phyloP scores from a whole-genome alignment of 2,797 vertebrate species.

The Bufotes viridis region DNA sequence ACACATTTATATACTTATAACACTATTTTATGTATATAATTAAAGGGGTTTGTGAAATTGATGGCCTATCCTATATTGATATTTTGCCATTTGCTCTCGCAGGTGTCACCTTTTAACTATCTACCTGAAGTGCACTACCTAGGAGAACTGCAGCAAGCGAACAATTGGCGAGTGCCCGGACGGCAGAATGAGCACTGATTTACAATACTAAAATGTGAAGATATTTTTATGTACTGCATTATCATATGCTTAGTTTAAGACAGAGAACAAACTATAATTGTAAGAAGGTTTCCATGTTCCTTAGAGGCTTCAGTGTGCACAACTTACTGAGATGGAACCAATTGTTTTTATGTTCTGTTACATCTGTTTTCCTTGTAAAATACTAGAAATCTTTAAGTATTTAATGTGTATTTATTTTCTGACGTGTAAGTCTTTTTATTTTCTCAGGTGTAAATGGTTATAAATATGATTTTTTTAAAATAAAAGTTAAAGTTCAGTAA shows the following conservation, averaged over 20 bases:
- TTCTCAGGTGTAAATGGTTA: constrained; percentile 90
- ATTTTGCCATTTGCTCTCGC: constrained; percentile 47
- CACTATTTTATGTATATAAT: too few relatives aligned
- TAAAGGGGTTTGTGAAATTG: neutral
- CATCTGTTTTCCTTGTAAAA: constrained; percentile 90
- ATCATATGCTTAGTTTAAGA: constrained; percentile 69
- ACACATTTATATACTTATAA: too few relatives aligned
- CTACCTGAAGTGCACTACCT: constrained; percentile 82
- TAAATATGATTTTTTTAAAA: constrained; percentile 91
- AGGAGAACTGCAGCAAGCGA: constrained; percentile 67
- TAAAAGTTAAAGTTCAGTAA: constrained; percentile 85
- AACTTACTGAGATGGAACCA: constrained; percentile 73
- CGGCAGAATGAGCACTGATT: constrained; percentile 67
- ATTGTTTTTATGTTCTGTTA: constrained; percentile 79
- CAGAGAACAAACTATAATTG: constrained; percentile 66
- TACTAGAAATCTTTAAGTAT: constrained; percentile 85
- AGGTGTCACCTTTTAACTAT: constrained; percentile 80
- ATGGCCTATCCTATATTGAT: too few relatives aligned
- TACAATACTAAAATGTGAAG: constrained; percentile 69
- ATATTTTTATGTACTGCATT: constrained; percentile 68
- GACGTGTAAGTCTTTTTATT: constrained; percentile 85
- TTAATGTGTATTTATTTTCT: constrained; percentile 91
- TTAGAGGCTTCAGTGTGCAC: constrained; percentile 72
- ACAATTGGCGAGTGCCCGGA: constrained; percentile 67
- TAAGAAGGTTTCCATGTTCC: constrained; percentile 70